Base-by-base conservation (phyloP, 2,888 invertebrate species). In the Eristalis arbustorum region DNA sequence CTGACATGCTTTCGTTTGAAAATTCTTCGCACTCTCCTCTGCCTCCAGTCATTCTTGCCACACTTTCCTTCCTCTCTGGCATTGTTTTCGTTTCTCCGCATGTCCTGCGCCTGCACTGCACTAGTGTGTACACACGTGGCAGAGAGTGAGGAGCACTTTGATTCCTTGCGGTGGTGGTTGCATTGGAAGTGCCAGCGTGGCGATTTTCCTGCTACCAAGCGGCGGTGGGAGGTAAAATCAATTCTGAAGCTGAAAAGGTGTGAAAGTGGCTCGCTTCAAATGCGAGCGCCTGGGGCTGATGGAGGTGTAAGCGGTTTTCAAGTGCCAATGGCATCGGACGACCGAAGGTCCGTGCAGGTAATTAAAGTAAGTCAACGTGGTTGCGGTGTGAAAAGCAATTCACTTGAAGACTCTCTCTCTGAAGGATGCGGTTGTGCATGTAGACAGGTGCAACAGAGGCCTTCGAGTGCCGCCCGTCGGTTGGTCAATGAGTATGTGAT, bases 1-100 rank as follows among this genome's bases (percentile, higher is more conserved):
- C 59, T 84, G 79, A 78, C 83, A 79, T 83, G 68, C 69, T 74
- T 77, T 69, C 25, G 40, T 25, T 56, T 14, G 18, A 18, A 63
- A 73, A 37, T 25, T 31, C 10, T 31, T 22, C 37, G 13, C 14
- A n/a, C 31, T 64, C 31, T 40, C 14, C 22, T 22, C 37, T 22
- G 4, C 23, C 56, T 63, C 14, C 42, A 40, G 23, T 56, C 62
- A 13, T 37, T 40, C 22, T 62, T 10, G 18, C 42, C 22, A 40
- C 49, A 61, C 28, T 62, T 34, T 42, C 18, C 34, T 31, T 31
- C 23, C 25, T 67, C 22, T 22, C 34, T 66, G 23, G 40, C 62
- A 14, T 23, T 68, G 4, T 64, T 61, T 59, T 69, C 61, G 31
- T 66, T 34, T 69, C 25, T 18, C 37, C 18, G 4, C 8, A 62